Evolutionary conservation across 2,113 vertebrate species (phyloP).

Genomic region (Sarotherodon lohbergeri): DNA sequence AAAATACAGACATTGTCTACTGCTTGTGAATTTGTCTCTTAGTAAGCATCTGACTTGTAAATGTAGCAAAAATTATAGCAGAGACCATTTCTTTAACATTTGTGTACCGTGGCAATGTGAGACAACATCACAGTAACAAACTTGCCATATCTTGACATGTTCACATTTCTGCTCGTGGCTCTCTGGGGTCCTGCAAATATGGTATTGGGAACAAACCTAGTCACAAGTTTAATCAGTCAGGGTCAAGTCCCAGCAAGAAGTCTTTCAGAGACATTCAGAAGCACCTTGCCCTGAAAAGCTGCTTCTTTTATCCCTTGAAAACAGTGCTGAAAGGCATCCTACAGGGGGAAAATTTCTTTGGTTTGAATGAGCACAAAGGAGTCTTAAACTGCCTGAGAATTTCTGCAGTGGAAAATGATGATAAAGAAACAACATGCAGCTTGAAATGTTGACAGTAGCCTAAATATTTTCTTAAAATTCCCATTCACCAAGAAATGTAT

Average conservation of each 20-base stretch:
- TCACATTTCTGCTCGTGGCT: fast-evolving
- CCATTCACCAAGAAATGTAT: not conserved
- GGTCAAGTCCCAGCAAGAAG: not conserved
- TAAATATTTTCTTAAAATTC: not conserved
- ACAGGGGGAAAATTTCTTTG: not conserved
- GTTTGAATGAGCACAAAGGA: not conserved
- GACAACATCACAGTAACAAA: not conserved
- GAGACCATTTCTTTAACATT: not conserved
- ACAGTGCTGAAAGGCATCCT: not conserved
- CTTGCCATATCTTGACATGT: not conserved
- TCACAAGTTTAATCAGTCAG: not conserved
- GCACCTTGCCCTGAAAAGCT: not conserved
- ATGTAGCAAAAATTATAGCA: not conserved
- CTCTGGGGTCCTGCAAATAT: not conserved
- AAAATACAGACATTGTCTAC: not conserved
- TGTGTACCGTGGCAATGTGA: not conserved
- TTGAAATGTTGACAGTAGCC: not conserved
- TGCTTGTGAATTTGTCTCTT: not conserved
- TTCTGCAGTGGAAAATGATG: not conserved
- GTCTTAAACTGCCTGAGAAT: not conserved
- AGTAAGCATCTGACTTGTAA: not conserved
- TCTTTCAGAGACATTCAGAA: not conserved
- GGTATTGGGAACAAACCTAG: not conserved
- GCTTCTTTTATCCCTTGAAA: not conserved
- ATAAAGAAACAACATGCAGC: not conserved